phyloP scores from a whole-genome alignment of 2,797 vertebrate species.

The Rhinichthys osculus region DNA sequence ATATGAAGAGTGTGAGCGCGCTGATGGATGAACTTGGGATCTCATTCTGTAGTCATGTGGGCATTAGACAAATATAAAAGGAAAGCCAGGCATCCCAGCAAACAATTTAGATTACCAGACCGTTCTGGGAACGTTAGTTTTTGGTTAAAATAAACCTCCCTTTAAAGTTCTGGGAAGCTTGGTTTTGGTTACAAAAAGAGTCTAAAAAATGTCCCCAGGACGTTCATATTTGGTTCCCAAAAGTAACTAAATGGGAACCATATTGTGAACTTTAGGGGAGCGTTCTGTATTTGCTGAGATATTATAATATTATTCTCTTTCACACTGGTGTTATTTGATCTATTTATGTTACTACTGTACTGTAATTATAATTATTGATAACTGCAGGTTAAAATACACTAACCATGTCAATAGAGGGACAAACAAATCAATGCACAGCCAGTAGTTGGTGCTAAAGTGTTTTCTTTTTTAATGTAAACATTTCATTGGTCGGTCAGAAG shows the following conservation, averaged over 20 bases:
- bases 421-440: slow-evolving; percentile 29
- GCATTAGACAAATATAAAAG: background rate
- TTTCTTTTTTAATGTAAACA: slow-evolving; percentile 61
- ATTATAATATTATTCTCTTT: background rate
- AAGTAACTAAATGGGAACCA: background rate
- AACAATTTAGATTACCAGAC: background rate
- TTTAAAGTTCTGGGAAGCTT: background rate
- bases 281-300: background rate
- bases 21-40: background rate
- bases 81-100: background rate
- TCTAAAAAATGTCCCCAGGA: background rate
- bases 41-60: background rate
- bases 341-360: background rate
- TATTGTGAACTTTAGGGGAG: no score
- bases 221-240: background rate
- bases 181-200: background rate
- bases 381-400: background rate
- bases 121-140: background rate
- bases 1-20: background rate
- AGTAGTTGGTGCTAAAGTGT: slow-evolving; percentile 46
- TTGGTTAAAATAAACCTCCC: background rate
- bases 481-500: slow-evolving; percentile 51
- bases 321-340: background rate
- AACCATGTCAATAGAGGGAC: background rate
- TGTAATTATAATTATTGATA: background rate